Evolutionary conservation across 2,888 invertebrate genomes (phyloP), one percentile per base, ranked within the genome.

Genomic region (Autographa pulchrina): DNA sequence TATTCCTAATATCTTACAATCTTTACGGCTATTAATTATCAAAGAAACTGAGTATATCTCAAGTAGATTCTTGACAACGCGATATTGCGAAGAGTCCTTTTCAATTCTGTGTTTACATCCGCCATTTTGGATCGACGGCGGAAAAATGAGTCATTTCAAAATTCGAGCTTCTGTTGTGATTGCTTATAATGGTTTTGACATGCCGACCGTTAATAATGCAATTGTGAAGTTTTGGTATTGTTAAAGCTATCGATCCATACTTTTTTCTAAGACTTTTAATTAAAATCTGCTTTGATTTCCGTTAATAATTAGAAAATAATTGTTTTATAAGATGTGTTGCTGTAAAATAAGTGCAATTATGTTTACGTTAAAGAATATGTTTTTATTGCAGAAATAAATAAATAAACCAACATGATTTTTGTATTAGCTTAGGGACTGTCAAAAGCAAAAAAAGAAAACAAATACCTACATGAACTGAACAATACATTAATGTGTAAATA

Each of bases 11-110:
- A 85, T 86, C 84, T 78, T 65, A 66, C 69, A 69, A 82, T 85
- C 81, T 82, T 81, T 76, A 73, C 74, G 68, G 74, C 75, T 82
- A 81, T 86, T 86, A 82, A 85, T 86, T 84, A 82, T 82, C 74
- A 76, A 82, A 75, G 76, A 74, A 78, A 80, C 70, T 63, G 68
- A 75, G 78, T 79, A 58, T 76, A 72, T 73, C 74, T 76, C 20
- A 66, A 72, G 69, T 77, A 65, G 64, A 73, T 74, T 72, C 72
- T 72, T 74, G 62, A 77, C 68, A 72, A 74, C 73, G 68, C 58
- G 69, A 70, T 78, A 69, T 74, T 70, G 67, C 69, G 68, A 43
- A 18, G 76, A 75, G 63, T 67, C 70, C 75, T 71, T 75, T 78
- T 68, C 65, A 71, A 75, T 75, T 71, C 38, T 62, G 75, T 81